A percentile compares a stretch with the other conserved stretches of the same genome.
Evolutionary conservation across 2,113 vertebrate species (phyloP).

Genomic region (rat (Rattus norvegicus)): DNA sequence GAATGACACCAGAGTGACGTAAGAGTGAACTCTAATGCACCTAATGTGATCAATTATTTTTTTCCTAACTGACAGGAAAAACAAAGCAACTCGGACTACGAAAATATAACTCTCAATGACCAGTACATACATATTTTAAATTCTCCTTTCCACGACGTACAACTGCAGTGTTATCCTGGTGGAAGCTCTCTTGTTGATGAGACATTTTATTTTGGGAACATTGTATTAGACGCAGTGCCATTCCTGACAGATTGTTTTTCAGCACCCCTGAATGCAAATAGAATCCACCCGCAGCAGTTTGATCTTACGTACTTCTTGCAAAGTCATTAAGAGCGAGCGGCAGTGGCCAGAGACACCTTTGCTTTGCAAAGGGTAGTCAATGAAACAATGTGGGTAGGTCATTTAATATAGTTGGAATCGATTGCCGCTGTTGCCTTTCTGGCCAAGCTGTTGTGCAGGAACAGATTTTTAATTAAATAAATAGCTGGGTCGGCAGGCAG

Average conservation of each 20-base stretch:
- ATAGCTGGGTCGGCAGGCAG: conserved; percentile 79
- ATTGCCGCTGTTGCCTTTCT: conserved; percentile 61
- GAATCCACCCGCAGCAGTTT: conserved; percentile 14
- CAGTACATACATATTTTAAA: not conserved
- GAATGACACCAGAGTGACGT: conserved; percentile 43
- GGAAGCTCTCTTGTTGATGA: conserved; percentile 26
- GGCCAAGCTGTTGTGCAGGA: conserved; percentile 46
- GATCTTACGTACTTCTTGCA: conserved; percentile 29
- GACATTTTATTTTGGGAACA: conserved; percentile 48
- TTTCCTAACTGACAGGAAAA: not conserved
- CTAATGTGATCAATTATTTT: not conserved
- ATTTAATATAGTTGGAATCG: conserved; percentile 76
- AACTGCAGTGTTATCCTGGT: conserved; percentile 1
- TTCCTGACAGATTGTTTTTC: conserved; percentile 52
- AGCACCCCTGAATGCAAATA: conserved; percentile 13
- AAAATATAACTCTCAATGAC: not conserved
- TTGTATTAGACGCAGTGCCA: conserved; percentile 16
- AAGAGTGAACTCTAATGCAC: not conserved
- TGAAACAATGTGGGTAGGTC: conserved; percentile 72
- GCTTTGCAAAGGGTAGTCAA: conserved; percentile 71
- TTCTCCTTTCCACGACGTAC: not conserved
- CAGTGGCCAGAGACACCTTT: conserved; percentile 45
- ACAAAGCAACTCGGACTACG: not conserved
- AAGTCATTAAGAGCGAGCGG: conserved; percentile 64
- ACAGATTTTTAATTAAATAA: conserved; percentile 84